Conservation (phyloP, 23 tunicate genomes). For the Corella eumyota region DNA sequence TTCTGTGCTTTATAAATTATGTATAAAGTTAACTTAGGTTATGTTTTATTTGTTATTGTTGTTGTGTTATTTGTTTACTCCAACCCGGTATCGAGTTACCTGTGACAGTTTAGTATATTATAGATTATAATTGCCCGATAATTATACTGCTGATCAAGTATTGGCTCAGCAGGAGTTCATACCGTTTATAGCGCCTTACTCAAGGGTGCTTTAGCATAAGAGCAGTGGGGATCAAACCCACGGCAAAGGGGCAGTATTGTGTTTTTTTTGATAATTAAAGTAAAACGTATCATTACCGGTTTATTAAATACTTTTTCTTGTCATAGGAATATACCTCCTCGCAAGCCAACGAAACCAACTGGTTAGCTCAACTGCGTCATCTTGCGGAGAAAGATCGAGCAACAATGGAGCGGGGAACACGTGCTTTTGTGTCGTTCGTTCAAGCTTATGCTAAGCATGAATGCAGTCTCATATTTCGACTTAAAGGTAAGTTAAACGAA, state of each 20-base stretch:
- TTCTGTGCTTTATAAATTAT: not conserved
- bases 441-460: constrained; percentile 89
- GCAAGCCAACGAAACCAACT: constrained; percentile 5
- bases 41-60: not conserved
- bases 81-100: no score
- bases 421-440: constrained; percentile 85
- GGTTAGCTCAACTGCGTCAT: constrained; percentile 33
- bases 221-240: no score
- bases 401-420: constrained; percentile 64
- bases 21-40: not conserved
- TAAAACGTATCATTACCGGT: no score
- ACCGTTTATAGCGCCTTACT: no score
- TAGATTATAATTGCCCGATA: no score
- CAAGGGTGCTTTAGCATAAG: no score
- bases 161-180: no score
- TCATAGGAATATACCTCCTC: not conserved
- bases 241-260: not conserved
- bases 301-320: no score
- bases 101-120: no score
- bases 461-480: constrained; percentile 77
- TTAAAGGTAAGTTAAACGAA: constrained; percentile 52
- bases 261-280: not conserved
- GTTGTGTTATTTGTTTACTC: not conserved
- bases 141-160: no score
- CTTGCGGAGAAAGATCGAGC: constrained; percentile 67